phyloP scores from a whole-genome alignment of 2,797 vertebrate species.

The Ptychadena robeensis region DNA sequence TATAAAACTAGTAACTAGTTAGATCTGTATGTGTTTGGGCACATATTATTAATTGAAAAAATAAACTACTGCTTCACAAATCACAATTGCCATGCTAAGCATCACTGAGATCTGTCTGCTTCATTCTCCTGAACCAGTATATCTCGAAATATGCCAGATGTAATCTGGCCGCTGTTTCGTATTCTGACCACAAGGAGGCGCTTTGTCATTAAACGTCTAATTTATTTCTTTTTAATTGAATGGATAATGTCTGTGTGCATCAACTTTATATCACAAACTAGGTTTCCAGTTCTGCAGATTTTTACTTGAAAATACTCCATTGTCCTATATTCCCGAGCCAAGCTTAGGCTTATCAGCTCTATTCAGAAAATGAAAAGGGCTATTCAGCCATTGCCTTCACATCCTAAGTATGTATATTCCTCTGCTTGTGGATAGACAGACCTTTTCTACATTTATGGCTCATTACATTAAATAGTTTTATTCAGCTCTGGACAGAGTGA shows the following conservation, averaged over 20 bases:
- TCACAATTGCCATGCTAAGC: too few relatives aligned
- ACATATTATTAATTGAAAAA: background rate
- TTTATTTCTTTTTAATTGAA: conserved; percentile 12
- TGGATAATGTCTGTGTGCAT: background rate
- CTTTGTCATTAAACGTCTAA: conserved; percentile 29
- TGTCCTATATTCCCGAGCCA: background rate
- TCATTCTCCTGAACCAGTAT: background rate
- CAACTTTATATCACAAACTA: background rate
- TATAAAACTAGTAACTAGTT: too few relatives aligned
- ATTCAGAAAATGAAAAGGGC: conserved; percentile 22
- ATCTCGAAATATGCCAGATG: background rate
- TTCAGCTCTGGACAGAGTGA: conserved; percentile 39
- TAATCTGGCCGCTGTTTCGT: conserved; percentile 10
- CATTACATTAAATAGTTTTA: conserved; percentile 50
- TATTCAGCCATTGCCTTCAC: conserved; percentile 27
- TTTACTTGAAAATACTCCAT: conserved; percentile 18
- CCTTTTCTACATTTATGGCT: conserved; percentile 41
- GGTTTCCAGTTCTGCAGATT: background rate
- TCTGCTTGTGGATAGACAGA: conserved; percentile 21
- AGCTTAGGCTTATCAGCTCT: conserved; percentile 21
- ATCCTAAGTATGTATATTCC: conserved; percentile 34
- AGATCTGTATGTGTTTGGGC: too few relatives aligned
- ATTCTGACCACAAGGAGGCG: conserved; percentile 13
- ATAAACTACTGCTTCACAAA: background rate
- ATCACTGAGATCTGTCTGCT: background rate